Evolutionary conservation across 2,113 vertebrate genomes (phyloP), one percentile per base, ranked within the genome.

Genomic region (Oryzias curvinotus): DNA sequence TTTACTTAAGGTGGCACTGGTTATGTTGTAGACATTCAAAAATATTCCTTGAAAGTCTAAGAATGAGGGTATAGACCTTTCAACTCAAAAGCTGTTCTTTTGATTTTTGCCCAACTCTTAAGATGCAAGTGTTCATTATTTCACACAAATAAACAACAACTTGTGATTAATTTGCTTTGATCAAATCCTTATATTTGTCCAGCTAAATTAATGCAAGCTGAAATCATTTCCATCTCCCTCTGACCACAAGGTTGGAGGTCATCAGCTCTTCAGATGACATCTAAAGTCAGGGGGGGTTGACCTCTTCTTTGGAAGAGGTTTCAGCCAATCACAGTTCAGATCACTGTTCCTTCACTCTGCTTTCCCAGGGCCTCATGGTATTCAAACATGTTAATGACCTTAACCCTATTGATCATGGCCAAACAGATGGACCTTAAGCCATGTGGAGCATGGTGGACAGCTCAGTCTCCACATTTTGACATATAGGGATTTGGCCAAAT

Each of bases 361-460:
- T 88, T 90, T 91, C 87, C 84, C 87, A 88, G 71, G 84, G 71
- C 77, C 85, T 62, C 15, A 12, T 61, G 73, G 73, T 87, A 90
- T 91, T 91, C 89, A 90, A 80, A 81, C 84, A 91, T 91, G 84
- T 68, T 90, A 91, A 93, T 91, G 85, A 89, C 87, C 81, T 84
- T 86, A 85, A 84, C 83, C 80, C 63, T 85, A 90, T 89, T 87
- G 89, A 89, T 90, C 72, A 65, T 25, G 63, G 44, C 67, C 79
- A 43, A 69, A 62, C 64, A 84, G 70, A 75, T 62, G 71, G 58
- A 78, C 82, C 76, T 71, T 72, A 68, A 70, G 69, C 73, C 85
- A 73, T 73, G 71, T 72, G 69, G 60, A 64, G 71, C 61, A 56
- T 57, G 45, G 75, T 8, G 25, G 41, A 61, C 53, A 62, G 59